phyloP scores from a whole-genome alignment of 2,113 vertebrate genomes.

The Oryctolagus cuniculus region mOryCun1.1 NC_091433.1:118702001-118702500 shows the following conservation, averaged over 20 bases:
- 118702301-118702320: neutral
- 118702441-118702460: neutral
- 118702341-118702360: neutral
- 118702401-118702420: slow-evolving; percentile 12
- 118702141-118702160: neutral
- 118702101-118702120: neutral
- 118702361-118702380: neutral
- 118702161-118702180: too few species aligned
- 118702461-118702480: neutral
- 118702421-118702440: slow-evolving; percentile 24
- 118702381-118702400: slow-evolving; percentile 26
- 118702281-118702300: neutral
- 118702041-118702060: neutral
- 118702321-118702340: neutral
- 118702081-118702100: neutral
- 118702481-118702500: neutral
- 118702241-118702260: too few species aligned
- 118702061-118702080: neutral
- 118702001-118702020: too few species aligned
- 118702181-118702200: too few species aligned
- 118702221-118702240: too few species aligned
- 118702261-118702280: too few species aligned
- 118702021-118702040: too few species aligned
- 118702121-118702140: neutral
- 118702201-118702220: too few species aligned